These are phyloP conservation scores for Cathartes aura DNA, from an alignment of 2,113 vertebrate species.

Conservation along the genomic window DNA sequence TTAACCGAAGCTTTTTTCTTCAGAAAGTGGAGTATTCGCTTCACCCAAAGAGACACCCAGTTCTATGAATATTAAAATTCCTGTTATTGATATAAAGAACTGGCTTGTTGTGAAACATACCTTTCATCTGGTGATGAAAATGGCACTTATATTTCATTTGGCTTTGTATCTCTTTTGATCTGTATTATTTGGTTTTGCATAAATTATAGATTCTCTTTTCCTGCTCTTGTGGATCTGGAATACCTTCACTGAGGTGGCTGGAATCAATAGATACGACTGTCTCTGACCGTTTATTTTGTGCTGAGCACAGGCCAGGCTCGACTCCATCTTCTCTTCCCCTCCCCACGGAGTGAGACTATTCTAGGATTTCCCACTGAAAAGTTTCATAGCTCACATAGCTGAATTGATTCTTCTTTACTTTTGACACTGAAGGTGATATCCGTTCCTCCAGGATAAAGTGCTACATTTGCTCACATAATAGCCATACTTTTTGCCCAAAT, in stretches of 20 bases:
- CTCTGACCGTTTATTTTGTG: background rate
- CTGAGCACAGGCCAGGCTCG: background rate
- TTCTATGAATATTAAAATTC: background rate
- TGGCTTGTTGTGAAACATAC: background rate
- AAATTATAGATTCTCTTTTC: background rate
- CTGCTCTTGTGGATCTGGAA: background rate
- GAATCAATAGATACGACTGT: accelerated
- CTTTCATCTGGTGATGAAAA: background rate
- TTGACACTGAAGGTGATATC: slow-evolving; percentile 60
- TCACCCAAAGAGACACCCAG: background rate
- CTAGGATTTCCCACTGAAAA: background rate
- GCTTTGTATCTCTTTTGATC: background rate
- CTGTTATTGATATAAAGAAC: background rate
- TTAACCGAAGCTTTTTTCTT: background rate
- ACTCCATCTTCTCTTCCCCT: background rate
- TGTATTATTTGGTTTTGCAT: background rate
- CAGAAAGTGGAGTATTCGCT: background rate
- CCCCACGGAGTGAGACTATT: background rate
- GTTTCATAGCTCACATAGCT: background rate
- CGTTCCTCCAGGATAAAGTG: slow-evolving; percentile 59
- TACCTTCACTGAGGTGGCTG: background rate
- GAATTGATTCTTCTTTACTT: slow-evolving; percentile 61
- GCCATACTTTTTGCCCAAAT: slow-evolving; percentile 68
- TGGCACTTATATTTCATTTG: background rate
- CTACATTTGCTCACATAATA: slow-evolving; percentile 69